Base-by-base conservation (phyloP, 2,113 vertebrate genomes). In the Poicephalus meyeri region DNA sequence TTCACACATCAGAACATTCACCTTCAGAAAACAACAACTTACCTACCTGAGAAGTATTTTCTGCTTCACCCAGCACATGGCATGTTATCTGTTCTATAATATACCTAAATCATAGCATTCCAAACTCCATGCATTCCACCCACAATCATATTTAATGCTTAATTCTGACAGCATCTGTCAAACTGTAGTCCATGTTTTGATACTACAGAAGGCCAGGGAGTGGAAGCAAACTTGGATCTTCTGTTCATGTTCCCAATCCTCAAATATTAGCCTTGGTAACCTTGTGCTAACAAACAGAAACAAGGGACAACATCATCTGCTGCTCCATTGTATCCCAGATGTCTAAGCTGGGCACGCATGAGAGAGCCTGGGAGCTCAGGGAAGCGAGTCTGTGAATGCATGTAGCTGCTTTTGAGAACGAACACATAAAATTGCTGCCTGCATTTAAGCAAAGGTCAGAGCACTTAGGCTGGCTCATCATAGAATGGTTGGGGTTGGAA, bases 271-370 rank as follows among this genome's bases (percentile, higher is more conserved):
- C 52, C 33, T 19, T 64, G 37, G 56, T 37, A 76, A 87, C 35
- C 50, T 46, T 18, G n/a, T 39, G 73, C 81, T 79, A 87, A 65
- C 37, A 71, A 91, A 66, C 2, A 46, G 66, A 76, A 91, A 65
- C 16, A 15, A 89, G 65, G 0, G 4, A 66, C 39, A 68, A 5
- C 14, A 33, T 47, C 68, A n/a, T 17, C 39, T 20, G 50, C 41
- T 60, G 77, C 24, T 60, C 55, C 35, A 7, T 13, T 5, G 3
- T 29, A 39, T 11, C 64, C 44, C 56, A 31, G 50, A 24, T 17
- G 9, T 8, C 71, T 50, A 17, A 3, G 4, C 28, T 7, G 1
- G 53, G 55, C 4, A 0, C 3, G 10, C 13, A 10, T 21, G 56
- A 41, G 31, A 39, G 66, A 44, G 6, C 58, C 17, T 28, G 14